phyloP scores from a whole-genome alignment of 1,140 invertebrate species.

The Chlorops oryzae region DNA sequence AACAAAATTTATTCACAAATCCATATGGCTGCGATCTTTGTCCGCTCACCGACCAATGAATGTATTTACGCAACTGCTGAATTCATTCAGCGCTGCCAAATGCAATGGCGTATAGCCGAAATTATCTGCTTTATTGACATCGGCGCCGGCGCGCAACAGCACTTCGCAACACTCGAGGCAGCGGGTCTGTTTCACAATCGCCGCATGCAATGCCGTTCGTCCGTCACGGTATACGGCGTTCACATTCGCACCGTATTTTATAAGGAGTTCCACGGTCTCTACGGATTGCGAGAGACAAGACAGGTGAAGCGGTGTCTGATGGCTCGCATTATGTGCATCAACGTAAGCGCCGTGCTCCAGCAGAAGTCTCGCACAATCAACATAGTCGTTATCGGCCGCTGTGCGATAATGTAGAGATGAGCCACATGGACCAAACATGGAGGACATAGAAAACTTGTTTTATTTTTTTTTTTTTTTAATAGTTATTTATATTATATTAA shows the following conservation, averaged over 20 bases:
- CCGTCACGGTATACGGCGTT: conserved; percentile 62
- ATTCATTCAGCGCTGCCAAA: conserved; percentile 77
- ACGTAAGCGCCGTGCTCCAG: conserved; percentile 65
- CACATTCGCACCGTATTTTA: conserved; percentile 58
- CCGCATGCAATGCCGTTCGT: conserved; percentile 69
- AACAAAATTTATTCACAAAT: neutral
- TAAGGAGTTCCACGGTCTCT: conserved; percentile 63
- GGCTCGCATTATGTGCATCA: conserved; percentile 61
- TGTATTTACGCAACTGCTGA: conserved; percentile 66
- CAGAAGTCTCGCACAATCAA: conserved; percentile 63
- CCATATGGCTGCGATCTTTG: neutral
- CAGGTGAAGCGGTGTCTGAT: conserved; percentile 72
- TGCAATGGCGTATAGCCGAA: conserved; percentile 78
- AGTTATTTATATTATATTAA: too few relatives aligned
- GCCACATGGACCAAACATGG: too few relatives aligned
- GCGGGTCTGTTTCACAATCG: conserved; percentile 68
- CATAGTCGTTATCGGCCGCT: conserved; percentile 71
- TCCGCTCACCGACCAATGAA: conserved; percentile 53
- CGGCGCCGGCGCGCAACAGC: conserved; percentile 61
- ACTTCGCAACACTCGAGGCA: conserved; percentile 64
- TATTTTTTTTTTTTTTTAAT: too few relatives aligned
- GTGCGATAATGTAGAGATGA: too few relatives aligned
- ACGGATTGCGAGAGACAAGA: conserved; percentile 68
- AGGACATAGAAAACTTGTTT: too few relatives aligned
- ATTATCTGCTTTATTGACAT: conserved; percentile 69